Percentiles rank a stretch among this genome's conserved stretches.
These are phyloP conservation scores for Oenanthe oenanthe DNA, from an alignment of 2,113 vertebrate species.

Conservation along the genomic window DNA sequence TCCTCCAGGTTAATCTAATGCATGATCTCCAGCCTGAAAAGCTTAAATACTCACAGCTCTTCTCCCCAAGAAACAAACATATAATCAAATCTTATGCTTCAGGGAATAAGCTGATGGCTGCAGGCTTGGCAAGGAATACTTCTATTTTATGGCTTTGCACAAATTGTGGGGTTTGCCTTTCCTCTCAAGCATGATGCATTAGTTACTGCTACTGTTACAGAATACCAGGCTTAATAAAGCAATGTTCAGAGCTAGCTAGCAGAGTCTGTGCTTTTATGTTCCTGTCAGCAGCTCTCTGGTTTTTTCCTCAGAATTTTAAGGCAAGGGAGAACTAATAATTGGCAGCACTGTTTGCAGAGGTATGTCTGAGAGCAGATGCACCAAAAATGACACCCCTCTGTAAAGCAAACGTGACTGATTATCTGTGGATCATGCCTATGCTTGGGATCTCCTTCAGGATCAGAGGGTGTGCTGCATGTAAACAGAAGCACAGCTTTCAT, in stretches of 20 bases:
- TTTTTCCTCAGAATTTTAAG: not conserved
- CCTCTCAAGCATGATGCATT: not conserved
- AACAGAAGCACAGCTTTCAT: not conserved
- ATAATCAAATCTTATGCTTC: conserved; percentile 67
- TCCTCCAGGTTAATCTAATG: conserved; percentile 65
- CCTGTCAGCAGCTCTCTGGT: not conserved
- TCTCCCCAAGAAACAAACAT: conserved; percentile 55
- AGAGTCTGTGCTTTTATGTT: not conserved
- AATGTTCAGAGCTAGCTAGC: not conserved
- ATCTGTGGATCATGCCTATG: not conserved
- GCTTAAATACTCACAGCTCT: conserved; percentile 49
- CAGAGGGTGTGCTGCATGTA: not conserved
- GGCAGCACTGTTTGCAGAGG: not conserved
- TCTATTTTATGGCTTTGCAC: conserved; percentile 36
- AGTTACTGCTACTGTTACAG: conserved; percentile 23
- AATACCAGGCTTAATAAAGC: conserved; percentile 10
- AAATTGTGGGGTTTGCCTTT: conserved; percentile 44
- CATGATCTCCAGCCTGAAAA: conserved; percentile 52
- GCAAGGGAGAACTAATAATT: not conserved
- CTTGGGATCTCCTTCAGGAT: not conserved
- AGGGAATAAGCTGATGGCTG: conserved; percentile 52
- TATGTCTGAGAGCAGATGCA: not conserved
- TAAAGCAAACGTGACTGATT: not conserved
- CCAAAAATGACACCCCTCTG: not conserved
- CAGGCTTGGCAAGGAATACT: conserved; percentile 18